These are phyloP conservation scores for Prionailurus viverrinus DNA, from an alignment of 2,113 vertebrate genomes.

Conservation along the genomic window DNA sequence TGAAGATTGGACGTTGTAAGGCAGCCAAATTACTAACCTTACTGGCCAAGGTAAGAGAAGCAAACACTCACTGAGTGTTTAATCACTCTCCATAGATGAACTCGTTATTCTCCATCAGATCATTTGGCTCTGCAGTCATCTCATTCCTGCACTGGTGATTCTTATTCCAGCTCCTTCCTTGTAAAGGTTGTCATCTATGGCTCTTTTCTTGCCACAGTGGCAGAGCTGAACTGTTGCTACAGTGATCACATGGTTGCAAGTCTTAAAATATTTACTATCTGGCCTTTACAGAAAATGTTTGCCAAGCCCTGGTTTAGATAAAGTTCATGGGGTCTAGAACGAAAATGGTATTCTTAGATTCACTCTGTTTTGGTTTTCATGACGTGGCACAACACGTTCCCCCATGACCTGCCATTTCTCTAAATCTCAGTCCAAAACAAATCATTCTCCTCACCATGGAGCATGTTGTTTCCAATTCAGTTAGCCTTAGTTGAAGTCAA, in stretches of 20 bases:
- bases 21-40: background rate
- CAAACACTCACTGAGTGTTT: background rate
- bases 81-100: background rate
- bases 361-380: background rate
- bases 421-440: constrained; percentile 5
- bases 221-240: background rate
- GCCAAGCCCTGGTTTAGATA: background rate
- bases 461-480: background rate
- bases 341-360: background rate
- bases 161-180: background rate
- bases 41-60: background rate
- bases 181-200: too few relatives aligned
- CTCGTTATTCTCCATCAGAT: background rate
- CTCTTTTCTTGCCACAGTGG: background rate
- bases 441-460: background rate
- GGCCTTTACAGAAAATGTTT: background rate
- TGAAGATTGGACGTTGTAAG: background rate
- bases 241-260: background rate
- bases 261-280: background rate
- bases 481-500: background rate
- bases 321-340: background rate
- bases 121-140: too few relatives aligned
- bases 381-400: background rate
- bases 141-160: accelerated
- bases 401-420: background rate